Evolutionary conservation across 2,797 vertebrate genomes (phyloP).

Genomic region (Champsocephalus gunnari): DNA sequence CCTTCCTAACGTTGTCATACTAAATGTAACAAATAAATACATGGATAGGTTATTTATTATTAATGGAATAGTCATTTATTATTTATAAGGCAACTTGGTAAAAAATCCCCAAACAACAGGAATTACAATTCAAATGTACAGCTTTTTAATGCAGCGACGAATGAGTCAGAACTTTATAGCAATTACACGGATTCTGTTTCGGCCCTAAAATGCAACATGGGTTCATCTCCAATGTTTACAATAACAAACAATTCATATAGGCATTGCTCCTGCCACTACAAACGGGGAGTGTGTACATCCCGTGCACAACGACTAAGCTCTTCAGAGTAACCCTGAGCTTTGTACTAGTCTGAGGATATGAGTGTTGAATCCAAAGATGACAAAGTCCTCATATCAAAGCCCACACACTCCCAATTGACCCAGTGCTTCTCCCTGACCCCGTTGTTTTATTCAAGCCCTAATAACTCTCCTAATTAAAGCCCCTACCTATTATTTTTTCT

Average conservation of each 20-base stretch:
- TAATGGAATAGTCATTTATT: too few species aligned
- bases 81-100: too few species aligned
- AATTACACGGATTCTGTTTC: too few species aligned
- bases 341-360: constrained; percentile 15
- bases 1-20: too few species aligned
- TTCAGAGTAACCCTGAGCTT: constrained; percentile 20
- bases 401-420: constrained; percentile 75
- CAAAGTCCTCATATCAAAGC: constrained; percentile 68
- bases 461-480: constrained; percentile 81
- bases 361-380: constrained; percentile 61
- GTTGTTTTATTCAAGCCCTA: constrained; percentile 78
- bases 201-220: too few species aligned
- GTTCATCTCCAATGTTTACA: neutral
- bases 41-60: too few species aligned
- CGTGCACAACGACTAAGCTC: constrained; percentile 10
- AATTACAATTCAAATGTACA: too few species aligned
- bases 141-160: too few species aligned
- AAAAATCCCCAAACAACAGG: too few species aligned
- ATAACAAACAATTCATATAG: neutral
- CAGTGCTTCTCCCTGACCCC: constrained; percentile 66
- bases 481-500: constrained; percentile 73
- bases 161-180: too few species aligned
- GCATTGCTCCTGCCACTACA: neutral
- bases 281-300: constrained; percentile 29
- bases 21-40: too few species aligned